phyloP scores from a whole-genome alignment of 2,888 invertebrate genomes.

The Drosophila kanekoi region DNA sequence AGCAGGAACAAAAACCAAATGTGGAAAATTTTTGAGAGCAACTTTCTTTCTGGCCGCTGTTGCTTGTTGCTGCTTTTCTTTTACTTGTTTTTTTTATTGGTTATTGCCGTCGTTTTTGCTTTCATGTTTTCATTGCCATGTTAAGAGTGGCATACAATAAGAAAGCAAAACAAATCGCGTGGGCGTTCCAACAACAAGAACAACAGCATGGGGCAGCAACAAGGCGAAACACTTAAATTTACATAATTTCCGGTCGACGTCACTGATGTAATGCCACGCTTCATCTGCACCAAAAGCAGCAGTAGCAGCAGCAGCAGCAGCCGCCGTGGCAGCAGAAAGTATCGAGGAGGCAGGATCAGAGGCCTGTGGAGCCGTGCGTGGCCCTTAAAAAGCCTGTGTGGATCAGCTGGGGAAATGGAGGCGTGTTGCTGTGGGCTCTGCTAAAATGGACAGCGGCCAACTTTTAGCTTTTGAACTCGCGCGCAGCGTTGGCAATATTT shows the following conservation, averaged over 20 bases:
- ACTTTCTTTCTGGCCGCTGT: constrained; percentile 51
- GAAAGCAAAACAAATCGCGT: constrained; percentile 40
- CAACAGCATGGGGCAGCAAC: constrained; percentile 35
- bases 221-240: constrained; percentile 79
- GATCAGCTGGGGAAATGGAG: constrained; percentile 55
- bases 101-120: constrained; percentile 70
- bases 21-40: constrained; percentile 69
- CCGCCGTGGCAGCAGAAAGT: constrained; percentile 8
- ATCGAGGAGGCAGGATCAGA: constrained; percentile 18
- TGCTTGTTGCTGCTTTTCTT: constrained; percentile 65
- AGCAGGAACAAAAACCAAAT: constrained; percentile 64
- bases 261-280: constrained; percentile 74
- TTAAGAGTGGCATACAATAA: constrained; percentile 59
- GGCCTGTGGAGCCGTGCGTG: constrained; percentile 23
- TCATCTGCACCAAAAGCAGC: constrained; percentile 70
- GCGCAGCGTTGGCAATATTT: constrained; percentile 61
- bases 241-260: constrained; percentile 82
- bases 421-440: neutral
- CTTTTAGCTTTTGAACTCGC: constrained; percentile 60
- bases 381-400: constrained; percentile 45
- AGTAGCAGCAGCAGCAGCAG: constrained; percentile 11
- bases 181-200: constrained; percentile 25
- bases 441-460: constrained; percentile 44
- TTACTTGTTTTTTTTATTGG: constrained; percentile 50
- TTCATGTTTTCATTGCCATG: constrained; percentile 81